Conservation (phyloP, 1,140 invertebrate genomes). For the Cephus cinctus region DNA sequence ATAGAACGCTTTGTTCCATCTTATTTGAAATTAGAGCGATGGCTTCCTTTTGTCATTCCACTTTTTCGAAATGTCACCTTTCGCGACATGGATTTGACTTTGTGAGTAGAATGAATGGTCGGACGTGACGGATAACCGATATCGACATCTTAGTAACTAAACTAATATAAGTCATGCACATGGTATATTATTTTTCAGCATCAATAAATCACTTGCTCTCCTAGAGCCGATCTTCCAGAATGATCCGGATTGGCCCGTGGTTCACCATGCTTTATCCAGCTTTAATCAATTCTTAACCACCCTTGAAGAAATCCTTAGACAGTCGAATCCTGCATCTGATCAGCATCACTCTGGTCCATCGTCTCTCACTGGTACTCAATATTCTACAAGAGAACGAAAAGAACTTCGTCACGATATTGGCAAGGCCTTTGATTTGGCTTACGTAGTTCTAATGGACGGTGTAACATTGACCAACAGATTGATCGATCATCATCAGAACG, state of each 20-base stretch:
- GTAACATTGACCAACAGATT: slow-evolving; percentile 34
- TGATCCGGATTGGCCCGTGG: slow-evolving; percentile 32
- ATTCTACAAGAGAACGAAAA: too few species aligned
- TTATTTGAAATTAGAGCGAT: slow-evolving; percentile 46
- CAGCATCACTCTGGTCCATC: too few species aligned
- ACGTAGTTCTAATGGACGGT: slow-evolving; percentile 32
- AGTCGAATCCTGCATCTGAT: too few species aligned
- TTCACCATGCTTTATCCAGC: slow-evolving; percentile 26
- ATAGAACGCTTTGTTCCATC: slow-evolving; percentile 53
- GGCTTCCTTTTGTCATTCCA: slow-evolving; percentile 40
- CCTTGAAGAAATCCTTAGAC: too few species aligned
- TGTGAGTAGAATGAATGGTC: slow-evolving; percentile 31
- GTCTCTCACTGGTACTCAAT: too few species aligned
- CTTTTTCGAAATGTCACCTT: slow-evolving; percentile 38
- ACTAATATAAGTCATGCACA: slow-evolving; percentile 2
- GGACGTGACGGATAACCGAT: neutral
- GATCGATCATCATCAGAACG: slow-evolving; percentile 27
- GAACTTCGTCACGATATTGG: slow-evolving; percentile 38
- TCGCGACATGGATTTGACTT: slow-evolving; percentile 38
- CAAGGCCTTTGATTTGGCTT: slow-evolving; percentile 27
- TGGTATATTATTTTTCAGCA: slow-evolving; percentile 24
- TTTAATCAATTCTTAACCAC: too few species aligned
- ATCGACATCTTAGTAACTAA: neutral
- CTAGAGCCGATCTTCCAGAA: slow-evolving; percentile 36
- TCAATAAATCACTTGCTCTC: slow-evolving; percentile 32